Base-by-base conservation (phyloP, 2,113 vertebrate species). In the Saiga tatarica region DNA sequence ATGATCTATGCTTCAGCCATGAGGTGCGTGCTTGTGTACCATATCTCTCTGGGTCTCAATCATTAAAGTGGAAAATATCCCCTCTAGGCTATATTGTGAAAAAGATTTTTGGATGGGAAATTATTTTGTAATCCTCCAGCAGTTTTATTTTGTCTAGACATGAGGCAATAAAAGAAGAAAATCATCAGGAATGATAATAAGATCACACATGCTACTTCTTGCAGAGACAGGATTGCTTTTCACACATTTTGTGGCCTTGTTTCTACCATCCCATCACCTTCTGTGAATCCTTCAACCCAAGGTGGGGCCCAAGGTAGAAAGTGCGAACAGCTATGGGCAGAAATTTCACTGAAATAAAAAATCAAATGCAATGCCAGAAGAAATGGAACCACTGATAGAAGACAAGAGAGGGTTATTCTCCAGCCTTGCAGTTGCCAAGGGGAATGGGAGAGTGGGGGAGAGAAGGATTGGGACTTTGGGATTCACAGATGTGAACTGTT, bases 71-170 rank as follows among this genome's bases (percentile, higher is more conserved):
- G 94, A 96, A 98, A 98, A 90, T 55, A 97, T 83, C 21, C 76
- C 95, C 95, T 92, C 55, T 57, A 53, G 96, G 97, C 64, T 97
- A 12, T 82, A 87, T 76, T 87, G 95, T 94, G 96, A 81, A 96
- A 91, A 96, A 78, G 64, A 86, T 42, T 98, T 94, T 94, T 26
- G 83, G 82, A 94, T 97, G 95, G 93, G 47, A 97, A 97, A 95
- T 97, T 60, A 95, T 92, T 98, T 96, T 92, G 64, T 94, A 95
- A 97, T 96, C 50, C 81, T 95, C 28, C 8, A 78, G 50, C 87
- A 97, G 87, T 97, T 96, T 94, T 92, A 92, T 96, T 97, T 98
- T 98, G 98, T 98, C 96, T 97, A 98, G 94, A 97, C 93, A 95
- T 36, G 91, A 95, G 52, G 96, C 79, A 97, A 97, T 97, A 97